Evolutionary conservation across 2,113 vertebrate species (phyloP), one percentile per base, ranked within the genome.

Genomic region (Sula dactylatra): DNA sequence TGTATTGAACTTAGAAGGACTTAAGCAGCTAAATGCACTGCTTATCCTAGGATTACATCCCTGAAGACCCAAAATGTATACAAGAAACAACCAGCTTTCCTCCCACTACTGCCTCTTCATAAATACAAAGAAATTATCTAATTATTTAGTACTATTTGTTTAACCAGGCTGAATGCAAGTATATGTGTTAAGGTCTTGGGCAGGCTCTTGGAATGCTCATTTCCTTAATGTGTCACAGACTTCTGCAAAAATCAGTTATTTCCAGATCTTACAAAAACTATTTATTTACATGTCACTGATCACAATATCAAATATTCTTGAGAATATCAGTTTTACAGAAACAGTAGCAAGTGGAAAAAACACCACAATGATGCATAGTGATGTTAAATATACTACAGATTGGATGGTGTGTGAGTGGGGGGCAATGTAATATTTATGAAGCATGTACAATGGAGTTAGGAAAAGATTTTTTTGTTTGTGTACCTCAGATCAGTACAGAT

Each of bases 131-230:
- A 84, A 52, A 56, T 25, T 45, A 19, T 22, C 14, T 36, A n/a
- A 36, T 74, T 86, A 65, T 58, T 89, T 82, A 64, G 14, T 5
- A 10, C 13, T 82, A 10, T 7, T 45, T 14, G 5, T 77, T 62
- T 77, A 77, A 52, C 18, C 13, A 66, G 32, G 6, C 58, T 77
- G 81, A 77, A 56, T 36, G 16, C 25, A 71, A 66, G 8, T 4
- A 9, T 31, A 22, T 1, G 26, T 0, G 0, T 55, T 59, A 65
- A 2, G 15, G 11, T 78, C 47, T 85, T 40, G 40, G 13, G 20
- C 8, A 54, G 49, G 58, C 32, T 74, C 16, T 80, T 74, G 40
- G 24, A 70, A 71, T 44, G 13, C 8, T 71, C 17, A 31, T 81
- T 80, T 77, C 52, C 29, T 49, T 82, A 31, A 31, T 64, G 16